Evolutionary conservation across 2,888 invertebrate species (phyloP), one percentile per base, ranked within the genome.

Genomic region (Pteria penguin): DNA sequence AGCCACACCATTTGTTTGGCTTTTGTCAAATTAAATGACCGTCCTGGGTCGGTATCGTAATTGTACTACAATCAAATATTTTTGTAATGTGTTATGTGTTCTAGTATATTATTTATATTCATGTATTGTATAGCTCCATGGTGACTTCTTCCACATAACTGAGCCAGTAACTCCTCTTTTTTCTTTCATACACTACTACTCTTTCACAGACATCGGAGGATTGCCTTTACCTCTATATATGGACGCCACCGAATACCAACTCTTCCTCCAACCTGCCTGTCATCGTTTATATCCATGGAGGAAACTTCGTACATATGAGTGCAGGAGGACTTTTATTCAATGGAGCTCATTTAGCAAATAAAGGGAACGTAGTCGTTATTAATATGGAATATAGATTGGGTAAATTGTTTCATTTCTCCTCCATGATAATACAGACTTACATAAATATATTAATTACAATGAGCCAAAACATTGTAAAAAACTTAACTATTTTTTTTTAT

Each of bases 181-280:
- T n/a, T n/a, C n/a, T n/a, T n/a, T n/a, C n/a, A n/a, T n/a, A n/a
- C n/a, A n/a, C n/a, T n/a, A n/a, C n/a, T n/a, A n/a, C n/a, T n/a
- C n/a, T 14, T 18, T 45, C 77, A 55, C 65, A 88, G 88, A 83
- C 79, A 8, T 85, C 88, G 0, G 97, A 97, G 91, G 96, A 96
- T 91, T 97, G 97, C 87, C 93, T 97, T 3, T 96, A 95, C 82
- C 92, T 97, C 1, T 96, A 96, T 87, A 93, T 95, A 0, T 94
- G 94, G 90, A 94, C 94, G 0, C 94, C 95, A 0, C 93, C 76
- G 18, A 67, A 61, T 18, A 79, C 83, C 26, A 80, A 70, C 18
- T 26, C 77, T 2, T 66, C 75, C 2, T 72, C 67, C 24, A 63
- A 57, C 36, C 89, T 88, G 65, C 92, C 93, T 0, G 93, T 93